Conservation (phyloP, 2,797 vertebrate species). For the Mallotus villosus region DNA sequence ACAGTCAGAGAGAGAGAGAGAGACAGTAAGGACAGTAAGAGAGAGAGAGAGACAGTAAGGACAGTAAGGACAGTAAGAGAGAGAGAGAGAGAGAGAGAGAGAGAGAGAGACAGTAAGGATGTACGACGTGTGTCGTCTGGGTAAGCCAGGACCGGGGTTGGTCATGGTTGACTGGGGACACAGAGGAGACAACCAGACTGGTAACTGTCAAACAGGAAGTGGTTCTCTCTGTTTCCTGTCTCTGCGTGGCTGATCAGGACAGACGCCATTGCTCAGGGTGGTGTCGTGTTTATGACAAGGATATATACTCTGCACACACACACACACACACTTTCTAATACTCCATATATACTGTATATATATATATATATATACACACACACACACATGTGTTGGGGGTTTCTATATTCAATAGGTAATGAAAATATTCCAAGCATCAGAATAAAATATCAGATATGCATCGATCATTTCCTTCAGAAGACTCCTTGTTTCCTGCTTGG, state of each 20-base stretch:
- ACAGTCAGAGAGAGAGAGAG: neutral
- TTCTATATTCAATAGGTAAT: too few relatives aligned
- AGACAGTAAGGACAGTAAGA: neutral
- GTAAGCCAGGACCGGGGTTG: neutral
- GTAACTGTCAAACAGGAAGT: conserved; percentile 14
- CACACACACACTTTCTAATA: conserved; percentile 13
- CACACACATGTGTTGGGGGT: conserved; percentile 2
- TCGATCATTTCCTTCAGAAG: too few relatives aligned
- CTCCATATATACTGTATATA: neutral
- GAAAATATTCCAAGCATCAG: too few relatives aligned
- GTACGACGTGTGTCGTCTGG: neutral
- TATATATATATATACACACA: conserved; percentile 5
- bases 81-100: neutral
- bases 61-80: neutral
- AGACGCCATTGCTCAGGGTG: neutral
- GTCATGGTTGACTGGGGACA: neutral
- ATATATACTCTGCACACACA: neutral
- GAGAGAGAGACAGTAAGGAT: conserved; percentile 9
- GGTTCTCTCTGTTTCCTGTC: conserved; percentile 8
- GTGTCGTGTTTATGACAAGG: conserved; percentile 10
- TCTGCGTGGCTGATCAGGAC: conserved; percentile 4
- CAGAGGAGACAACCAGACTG: neutral
- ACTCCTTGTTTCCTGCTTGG: too few relatives aligned
- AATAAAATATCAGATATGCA: too few relatives aligned
- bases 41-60: conserved; percentile 5